These are phyloP conservation scores for Cynocephalus volans DNA, from an alignment of 2,113 vertebrate genomes.

Conservation along the genomic window DNA sequence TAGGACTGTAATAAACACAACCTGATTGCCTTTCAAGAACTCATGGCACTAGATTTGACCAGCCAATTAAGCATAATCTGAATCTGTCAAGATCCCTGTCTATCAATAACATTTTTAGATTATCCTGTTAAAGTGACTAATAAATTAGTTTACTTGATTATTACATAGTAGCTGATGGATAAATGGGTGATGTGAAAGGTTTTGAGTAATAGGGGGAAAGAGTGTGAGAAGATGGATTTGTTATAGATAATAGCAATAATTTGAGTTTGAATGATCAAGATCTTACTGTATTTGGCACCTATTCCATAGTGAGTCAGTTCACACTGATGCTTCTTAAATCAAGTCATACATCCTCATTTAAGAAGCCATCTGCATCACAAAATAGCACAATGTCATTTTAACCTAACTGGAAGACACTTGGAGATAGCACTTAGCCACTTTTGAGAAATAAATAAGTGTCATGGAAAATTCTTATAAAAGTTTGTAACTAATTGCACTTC, in stretches of 20 bases:
- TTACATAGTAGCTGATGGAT: constrained; percentile 36
- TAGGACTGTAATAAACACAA: neutral
- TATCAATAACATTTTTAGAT: constrained; percentile 24
- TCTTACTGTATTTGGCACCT: constrained; percentile 14
- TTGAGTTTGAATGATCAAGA: neutral
- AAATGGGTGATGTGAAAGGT: neutral
- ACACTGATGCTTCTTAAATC: neutral
- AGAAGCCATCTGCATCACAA: constrained; percentile 28
- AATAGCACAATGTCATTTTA: constrained; percentile 15
- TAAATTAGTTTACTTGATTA: constrained; percentile 44
- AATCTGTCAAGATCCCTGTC: neutral
- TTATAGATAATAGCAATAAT: neutral
- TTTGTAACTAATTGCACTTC: constrained; percentile 56
- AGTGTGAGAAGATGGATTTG: constrained; percentile 36
- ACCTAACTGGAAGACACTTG: neutral
- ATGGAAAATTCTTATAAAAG: neutral
- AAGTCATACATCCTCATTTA: neutral
- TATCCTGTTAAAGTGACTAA: constrained; percentile 10
- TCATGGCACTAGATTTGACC: neutral
- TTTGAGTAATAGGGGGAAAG: neutral
- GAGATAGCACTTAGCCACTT: constrained; percentile 49
- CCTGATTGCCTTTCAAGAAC: neutral
- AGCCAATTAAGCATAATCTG: neutral
- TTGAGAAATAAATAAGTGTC: constrained; percentile 58
- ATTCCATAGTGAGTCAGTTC: neutral